phyloP scores from a whole-genome alignment of 2,888 invertebrate genomes.

The Lasioglossum marginatum region DNA sequence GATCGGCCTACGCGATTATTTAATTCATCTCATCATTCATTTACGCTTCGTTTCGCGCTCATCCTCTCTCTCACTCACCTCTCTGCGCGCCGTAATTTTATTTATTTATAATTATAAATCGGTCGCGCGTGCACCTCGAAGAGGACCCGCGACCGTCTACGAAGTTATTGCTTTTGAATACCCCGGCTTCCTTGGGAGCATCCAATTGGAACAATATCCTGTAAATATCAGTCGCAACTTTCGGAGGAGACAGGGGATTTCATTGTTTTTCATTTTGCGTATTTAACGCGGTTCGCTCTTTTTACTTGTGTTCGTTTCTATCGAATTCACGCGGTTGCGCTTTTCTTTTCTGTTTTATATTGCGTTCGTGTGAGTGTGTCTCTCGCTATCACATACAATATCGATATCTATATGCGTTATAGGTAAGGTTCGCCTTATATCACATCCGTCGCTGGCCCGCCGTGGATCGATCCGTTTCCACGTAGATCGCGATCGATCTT shows the following conservation, averaged over 20 bases:
- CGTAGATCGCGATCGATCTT: neutral
- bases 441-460: constrained; percentile 66
- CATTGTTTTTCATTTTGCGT: too few species aligned
- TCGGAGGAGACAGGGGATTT: constrained; percentile 52
- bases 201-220: constrained; percentile 84
- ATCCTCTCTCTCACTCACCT: constrained; percentile 1
- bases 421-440: constrained; percentile 70
- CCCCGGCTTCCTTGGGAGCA: constrained; percentile 83
- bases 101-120: constrained; percentile 66
- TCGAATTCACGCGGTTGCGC: neutral
- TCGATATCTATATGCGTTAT: constrained; percentile 68
- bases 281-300: constrained; percentile 16
- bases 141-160: constrained; percentile 73
- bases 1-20: constrained; percentile 59
- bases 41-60: neutral
- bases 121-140: constrained; percentile 58
- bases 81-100: constrained; percentile 34
- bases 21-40: neutral
- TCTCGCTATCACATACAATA: constrained; percentile 76
- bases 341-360: neutral
- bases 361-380: constrained; percentile 25
- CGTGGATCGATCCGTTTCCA: neutral
- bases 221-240: constrained; percentile 83
- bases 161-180: constrained; percentile 84
- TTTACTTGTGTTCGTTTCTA: neutral